A percentile compares a stretch with the other conserved stretches of the same genome.
Conservation (phyloP, 2,113 vertebrate species). For the Verasper variegatus region DNA sequence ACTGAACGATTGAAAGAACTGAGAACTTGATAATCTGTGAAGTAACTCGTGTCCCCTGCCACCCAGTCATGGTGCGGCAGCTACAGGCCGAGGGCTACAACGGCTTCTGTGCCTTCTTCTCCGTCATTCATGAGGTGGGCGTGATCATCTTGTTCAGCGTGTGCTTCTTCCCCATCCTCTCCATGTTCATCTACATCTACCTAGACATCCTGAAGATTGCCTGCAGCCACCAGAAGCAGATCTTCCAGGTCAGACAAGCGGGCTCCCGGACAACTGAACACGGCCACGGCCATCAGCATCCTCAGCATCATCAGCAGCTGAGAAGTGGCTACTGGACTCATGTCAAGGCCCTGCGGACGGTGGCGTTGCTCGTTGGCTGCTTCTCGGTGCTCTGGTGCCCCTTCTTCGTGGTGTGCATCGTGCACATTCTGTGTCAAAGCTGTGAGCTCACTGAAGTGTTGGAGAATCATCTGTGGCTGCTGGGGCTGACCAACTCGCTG, state of each 20-base stretch:
- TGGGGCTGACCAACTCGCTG: constrained; percentile 90
- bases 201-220: constrained; percentile 92
- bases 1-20: not conserved
- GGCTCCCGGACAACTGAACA: constrained; percentile 54
- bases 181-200: constrained; percentile 90
- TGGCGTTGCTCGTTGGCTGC: constrained; percentile 87
- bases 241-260: constrained; percentile 77
- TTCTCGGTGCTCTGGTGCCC: constrained; percentile 90
- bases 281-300: not conserved
- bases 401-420: constrained; percentile 85
- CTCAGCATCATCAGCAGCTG: constrained; percentile 20
- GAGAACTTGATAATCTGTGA: no score
- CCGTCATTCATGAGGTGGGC: constrained; percentile 81
- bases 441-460: constrained; percentile 82
- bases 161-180: constrained; percentile 87
- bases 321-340: constrained; percentile 74
- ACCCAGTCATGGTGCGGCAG: constrained; percentile 67
- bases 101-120: constrained; percentile 87
- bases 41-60: not conserved
- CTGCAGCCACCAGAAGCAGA: constrained; percentile 85
- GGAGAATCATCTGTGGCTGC: constrained; percentile 89
- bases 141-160: constrained; percentile 84
- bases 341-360: constrained; percentile 88
- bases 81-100: constrained; percentile 78
- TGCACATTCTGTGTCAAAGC: constrained; percentile 81